These are phyloP conservation scores for Acleris emargana DNA, from an alignment of 2,888 invertebrate species.

Conservation along the genomic window DNA sequence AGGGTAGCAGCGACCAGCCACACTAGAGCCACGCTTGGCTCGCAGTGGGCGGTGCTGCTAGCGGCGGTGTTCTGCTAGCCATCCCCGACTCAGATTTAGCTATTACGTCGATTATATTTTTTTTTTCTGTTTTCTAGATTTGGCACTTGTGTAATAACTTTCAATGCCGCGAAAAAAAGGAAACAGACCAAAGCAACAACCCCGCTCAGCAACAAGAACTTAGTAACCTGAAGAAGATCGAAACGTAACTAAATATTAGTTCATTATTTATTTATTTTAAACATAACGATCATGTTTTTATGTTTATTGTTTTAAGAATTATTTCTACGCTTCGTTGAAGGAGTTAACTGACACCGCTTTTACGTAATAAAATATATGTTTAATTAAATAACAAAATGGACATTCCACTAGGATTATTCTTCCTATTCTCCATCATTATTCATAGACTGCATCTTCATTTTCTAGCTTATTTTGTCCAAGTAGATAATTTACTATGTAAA, in stretches of 20 bases:
- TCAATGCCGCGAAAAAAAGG: conserved; percentile 38
- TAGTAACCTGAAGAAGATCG: neutral
- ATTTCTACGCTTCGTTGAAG: too few species aligned
- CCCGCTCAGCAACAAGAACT: neutral
- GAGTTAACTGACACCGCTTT: too few species aligned
- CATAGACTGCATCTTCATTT: too few species aligned
- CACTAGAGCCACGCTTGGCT: conserved; percentile 63
- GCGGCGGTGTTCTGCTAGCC: conserved; percentile 77
- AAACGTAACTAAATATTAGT: neutral
- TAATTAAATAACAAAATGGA: too few species aligned
- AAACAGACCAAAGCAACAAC: neutral
- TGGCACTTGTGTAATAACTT: conserved; percentile 53
- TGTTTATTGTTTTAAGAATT: too few species aligned
- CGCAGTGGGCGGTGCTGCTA: conserved; percentile 82
- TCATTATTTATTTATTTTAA: neutral
- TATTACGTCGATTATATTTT: neutral
- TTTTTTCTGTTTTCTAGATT: conserved; percentile 49
- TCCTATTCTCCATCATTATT: too few species aligned
- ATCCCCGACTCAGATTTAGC: too few species aligned
- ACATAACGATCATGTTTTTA: too few species aligned
- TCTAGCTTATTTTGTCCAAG: too few species aligned
- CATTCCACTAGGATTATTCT: too few species aligned
- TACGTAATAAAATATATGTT: too few species aligned
- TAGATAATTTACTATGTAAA: too few species aligned
- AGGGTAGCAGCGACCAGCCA: conserved; percentile 19